Evolutionary conservation across 2,113 vertebrate genomes (phyloP).

Genomic region (Taurulus bubalis): DNA sequence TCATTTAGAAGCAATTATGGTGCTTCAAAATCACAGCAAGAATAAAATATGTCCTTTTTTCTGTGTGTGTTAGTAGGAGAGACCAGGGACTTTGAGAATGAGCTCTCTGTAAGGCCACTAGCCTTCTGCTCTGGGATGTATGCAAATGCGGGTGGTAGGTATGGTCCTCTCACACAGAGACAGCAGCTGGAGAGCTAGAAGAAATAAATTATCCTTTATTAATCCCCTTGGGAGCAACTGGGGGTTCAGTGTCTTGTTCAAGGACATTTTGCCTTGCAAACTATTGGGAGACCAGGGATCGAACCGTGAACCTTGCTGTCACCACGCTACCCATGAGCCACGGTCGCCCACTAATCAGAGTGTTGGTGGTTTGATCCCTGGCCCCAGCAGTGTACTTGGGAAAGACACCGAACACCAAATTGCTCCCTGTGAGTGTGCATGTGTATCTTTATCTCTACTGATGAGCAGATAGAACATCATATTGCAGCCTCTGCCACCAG

Average conservation of each 20-base stretch:
- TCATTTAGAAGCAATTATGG: background rate
- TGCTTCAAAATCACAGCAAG: background rate
- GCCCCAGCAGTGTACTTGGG: background rate
- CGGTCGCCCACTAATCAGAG: background rate
- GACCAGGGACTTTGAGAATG: constrained; percentile 91
- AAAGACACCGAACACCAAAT: background rate
- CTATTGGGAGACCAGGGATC: no score
- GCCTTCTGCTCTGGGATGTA: background rate
- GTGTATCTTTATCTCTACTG: background rate
- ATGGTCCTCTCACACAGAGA: background rate
- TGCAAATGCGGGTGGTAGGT: background rate
- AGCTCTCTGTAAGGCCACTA: constrained; percentile 78
- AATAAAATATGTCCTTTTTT: background rate
- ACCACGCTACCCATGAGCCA: no score
- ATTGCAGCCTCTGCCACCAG: no score
- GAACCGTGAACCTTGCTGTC: no score
- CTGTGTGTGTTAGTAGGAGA: constrained; percentile 85
- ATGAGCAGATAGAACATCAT: no score
- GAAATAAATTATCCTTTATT: no score
- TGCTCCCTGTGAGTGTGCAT: background rate
- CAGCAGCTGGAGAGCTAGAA: background rate
- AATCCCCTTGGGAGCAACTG: no score
- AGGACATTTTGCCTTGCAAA: no score
- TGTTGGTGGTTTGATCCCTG: background rate
- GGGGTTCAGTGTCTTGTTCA: no score